phyloP scores from a whole-genome alignment of 1,140 invertebrate genomes.

The Eurosta solidaginis region DNA sequence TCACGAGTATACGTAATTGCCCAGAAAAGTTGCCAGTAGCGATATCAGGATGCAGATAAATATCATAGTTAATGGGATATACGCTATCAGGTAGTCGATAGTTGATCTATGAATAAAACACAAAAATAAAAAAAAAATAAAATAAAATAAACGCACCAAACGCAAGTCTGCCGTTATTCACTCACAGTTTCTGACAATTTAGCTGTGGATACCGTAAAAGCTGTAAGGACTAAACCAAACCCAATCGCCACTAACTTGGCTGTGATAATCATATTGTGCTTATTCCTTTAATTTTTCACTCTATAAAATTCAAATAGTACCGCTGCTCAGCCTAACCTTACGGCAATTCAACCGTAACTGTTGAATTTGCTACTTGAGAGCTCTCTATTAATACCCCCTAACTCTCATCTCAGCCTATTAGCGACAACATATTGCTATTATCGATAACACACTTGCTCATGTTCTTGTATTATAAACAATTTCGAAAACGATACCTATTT shows the following conservation, averaged over 20 bases:
- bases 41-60: constrained; percentile 76
- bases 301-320: too few species aligned
- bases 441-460: too few species aligned
- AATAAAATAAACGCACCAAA: not conserved
- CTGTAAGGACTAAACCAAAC: constrained; percentile 49
- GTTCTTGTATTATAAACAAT: too few species aligned
- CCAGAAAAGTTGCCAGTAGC: constrained; percentile 72
- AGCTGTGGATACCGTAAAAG: constrained; percentile 61
- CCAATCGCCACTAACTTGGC: constrained; percentile 50
- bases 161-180: not conserved
- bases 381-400: too few species aligned
- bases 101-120: constrained; percentile 41
- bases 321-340: too few species aligned
- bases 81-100: constrained; percentile 71
- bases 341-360: too few species aligned
- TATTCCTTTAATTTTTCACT: not conserved
- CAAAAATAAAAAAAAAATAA: constrained; percentile 7
- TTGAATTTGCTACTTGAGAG: too few species aligned
- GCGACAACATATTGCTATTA: too few species aligned
- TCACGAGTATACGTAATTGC: constrained; percentile 70
- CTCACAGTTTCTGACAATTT: constrained; percentile 32
- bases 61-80: constrained; percentile 74
- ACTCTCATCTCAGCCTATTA: too few species aligned
- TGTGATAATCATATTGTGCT: constrained; percentile 47
- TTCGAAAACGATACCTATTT: too few species aligned